A percentile compares a stretch with the other conserved stretches of the same genome.
phyloP scores from a whole-genome alignment of 2,113 vertebrate species.

The Narcine bancroftii region DNA sequence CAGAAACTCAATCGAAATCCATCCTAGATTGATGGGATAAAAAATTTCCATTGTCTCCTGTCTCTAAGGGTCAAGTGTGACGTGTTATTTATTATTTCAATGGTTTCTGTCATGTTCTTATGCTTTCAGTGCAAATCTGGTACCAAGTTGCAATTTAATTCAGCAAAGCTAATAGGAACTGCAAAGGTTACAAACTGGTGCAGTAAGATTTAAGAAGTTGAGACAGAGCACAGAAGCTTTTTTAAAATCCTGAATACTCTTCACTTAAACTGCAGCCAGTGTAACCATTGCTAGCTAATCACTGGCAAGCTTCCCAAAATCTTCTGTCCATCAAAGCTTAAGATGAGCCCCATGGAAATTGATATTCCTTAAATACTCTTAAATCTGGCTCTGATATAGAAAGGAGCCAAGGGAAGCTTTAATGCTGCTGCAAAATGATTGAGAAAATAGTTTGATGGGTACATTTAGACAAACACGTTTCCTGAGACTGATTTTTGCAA shows the following conservation, averaged over 20 bases:
- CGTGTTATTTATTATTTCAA: not conserved
- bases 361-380: not conserved
- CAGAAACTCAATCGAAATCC: not conserved
- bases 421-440: not conserved
- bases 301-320: not conserved
- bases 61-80: not conserved
- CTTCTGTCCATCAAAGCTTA: not conserved
- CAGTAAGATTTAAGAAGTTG: not conserved
- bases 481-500: not conserved
- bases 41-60: not conserved
- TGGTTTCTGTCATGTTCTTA: not conserved
- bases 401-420: not conserved
- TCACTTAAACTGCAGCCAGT: not conserved
- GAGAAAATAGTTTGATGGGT: not conserved
- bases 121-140: too few species aligned
- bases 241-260: not conserved
- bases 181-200: not conserved
- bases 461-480: not conserved
- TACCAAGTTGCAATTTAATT: not conserved
- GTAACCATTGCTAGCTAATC: not conserved
- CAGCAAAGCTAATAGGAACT: not conserved
- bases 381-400: not conserved
- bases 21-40: not conserved
- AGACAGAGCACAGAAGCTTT: not conserved
- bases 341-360: not conserved